Percentiles rank a stretch among this genome's conserved stretches.
Conservation (phyloP, 1,140 invertebrate species). For the Tetramorium parvispinum region DNA sequence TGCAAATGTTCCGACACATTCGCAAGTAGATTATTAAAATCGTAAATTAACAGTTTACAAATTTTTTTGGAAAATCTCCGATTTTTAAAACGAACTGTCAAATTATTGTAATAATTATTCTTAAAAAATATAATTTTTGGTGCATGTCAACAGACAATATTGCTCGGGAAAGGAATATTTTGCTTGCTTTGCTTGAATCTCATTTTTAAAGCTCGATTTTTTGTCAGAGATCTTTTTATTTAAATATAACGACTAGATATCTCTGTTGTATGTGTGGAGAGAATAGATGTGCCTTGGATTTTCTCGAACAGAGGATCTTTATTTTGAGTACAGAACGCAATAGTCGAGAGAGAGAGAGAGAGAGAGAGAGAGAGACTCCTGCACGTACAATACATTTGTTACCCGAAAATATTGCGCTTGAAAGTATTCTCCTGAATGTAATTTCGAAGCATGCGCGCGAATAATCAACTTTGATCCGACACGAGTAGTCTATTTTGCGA, state of each 20-base stretch:
- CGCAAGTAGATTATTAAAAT: conserved; percentile 4
- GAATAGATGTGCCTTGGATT: neutral
- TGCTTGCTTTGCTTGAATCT: neutral
- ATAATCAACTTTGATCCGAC: conserved; percentile 55
- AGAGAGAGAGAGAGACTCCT: neutral
- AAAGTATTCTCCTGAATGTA: conserved; percentile 19
- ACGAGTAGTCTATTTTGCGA: conserved; percentile 39
- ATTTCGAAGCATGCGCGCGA: conserved; percentile 43
- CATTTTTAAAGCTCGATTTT: neutral
- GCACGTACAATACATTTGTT: conserved; percentile 13
- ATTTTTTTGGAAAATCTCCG: neutral
- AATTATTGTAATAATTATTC: neutral
- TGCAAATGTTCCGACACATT: neutral
- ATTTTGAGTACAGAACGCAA: neutral
- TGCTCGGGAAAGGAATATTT: neutral
- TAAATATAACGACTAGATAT: neutral
- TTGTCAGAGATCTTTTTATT: neutral
- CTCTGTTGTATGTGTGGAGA: neutral
- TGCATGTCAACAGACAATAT: neutral
- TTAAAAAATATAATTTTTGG: neutral
- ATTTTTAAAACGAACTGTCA: neutral
- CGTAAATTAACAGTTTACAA: neutral
- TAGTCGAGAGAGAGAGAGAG: neutral
- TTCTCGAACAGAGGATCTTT: neutral
- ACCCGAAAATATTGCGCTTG: neutral